Evolutionary conservation across 1,140 invertebrate species (phyloP).

Genomic region (Pachypeltis micranthus): DNA sequence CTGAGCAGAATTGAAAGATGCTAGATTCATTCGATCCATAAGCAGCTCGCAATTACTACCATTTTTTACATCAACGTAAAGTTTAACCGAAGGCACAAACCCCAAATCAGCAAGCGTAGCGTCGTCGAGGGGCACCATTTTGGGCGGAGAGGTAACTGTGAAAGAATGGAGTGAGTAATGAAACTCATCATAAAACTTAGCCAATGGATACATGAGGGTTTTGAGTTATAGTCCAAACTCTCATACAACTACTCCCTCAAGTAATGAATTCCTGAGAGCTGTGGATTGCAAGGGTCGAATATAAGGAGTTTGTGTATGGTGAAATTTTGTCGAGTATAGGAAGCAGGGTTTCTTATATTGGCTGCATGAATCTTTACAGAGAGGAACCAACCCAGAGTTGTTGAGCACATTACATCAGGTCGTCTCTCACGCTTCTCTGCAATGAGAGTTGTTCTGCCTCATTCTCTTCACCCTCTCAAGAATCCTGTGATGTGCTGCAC

Average conservation of each 20-base stretch:
- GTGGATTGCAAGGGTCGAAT: background rate
- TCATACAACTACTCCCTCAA: background rate
- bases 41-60: background rate
- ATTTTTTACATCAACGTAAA: background rate
- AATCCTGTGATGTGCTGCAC: no score
- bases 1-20: background rate
- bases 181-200: background rate
- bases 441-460: no score
- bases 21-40: background rate
- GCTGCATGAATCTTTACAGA: no score
- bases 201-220: background rate
- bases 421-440: no score
- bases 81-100: background rate
- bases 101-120: background rate
- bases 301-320: background rate
- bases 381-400: no score
- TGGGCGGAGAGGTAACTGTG: background rate
- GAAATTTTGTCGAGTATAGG: no score
- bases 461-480: no score
- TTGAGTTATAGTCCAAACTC: background rate
- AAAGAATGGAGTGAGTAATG: background rate
- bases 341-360: no score
- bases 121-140: background rate
- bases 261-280: background rate
- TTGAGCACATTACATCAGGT: no score